These are phyloP conservation scores for Synodontis membranacea DNA, from an alignment of 2,113 vertebrate species.

Conservation along the genomic window DNA sequence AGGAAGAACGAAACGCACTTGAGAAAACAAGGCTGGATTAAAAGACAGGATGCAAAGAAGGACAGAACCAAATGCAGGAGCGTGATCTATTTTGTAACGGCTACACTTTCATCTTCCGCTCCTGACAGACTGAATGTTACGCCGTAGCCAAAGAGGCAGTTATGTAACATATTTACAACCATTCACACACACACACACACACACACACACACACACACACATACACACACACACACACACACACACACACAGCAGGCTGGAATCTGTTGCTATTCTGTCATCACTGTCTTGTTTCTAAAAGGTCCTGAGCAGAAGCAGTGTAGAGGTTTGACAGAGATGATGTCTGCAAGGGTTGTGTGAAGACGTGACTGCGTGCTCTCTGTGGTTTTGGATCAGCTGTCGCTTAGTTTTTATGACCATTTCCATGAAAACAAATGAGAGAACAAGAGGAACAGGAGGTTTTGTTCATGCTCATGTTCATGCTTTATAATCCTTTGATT, in stretches of 20 bases:
- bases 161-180: slow-evolving; percentile 35
- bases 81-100: not conserved
- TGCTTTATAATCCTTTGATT: not conserved
- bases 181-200: not conserved
- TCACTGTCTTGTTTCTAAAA: slow-evolving; percentile 26
- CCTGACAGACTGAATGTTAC: slow-evolving; percentile 27
- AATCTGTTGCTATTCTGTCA: slow-evolving; percentile 19
- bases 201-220: too few relatives aligned
- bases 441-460: not conserved
- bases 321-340: not conserved
- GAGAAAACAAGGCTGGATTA: slow-evolving; percentile 4
- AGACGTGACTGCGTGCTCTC: not conserved
- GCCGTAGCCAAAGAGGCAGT: slow-evolving; percentile 11
- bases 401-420: not conserved
- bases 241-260: not conserved
- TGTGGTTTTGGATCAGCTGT: not conserved
- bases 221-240: too few relatives aligned
- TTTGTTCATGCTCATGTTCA: too few relatives aligned
- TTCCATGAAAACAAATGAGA: not conserved
- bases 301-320: not conserved
- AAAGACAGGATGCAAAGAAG: not conserved
- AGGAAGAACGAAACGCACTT: slow-evolving; percentile 7
- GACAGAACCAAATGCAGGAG: not conserved
- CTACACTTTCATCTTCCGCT: not conserved
- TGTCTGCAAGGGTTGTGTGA: not conserved